phyloP scores from a whole-genome alignment of 1,140 invertebrate genomes.

The Colletes latitarsis region DNA sequence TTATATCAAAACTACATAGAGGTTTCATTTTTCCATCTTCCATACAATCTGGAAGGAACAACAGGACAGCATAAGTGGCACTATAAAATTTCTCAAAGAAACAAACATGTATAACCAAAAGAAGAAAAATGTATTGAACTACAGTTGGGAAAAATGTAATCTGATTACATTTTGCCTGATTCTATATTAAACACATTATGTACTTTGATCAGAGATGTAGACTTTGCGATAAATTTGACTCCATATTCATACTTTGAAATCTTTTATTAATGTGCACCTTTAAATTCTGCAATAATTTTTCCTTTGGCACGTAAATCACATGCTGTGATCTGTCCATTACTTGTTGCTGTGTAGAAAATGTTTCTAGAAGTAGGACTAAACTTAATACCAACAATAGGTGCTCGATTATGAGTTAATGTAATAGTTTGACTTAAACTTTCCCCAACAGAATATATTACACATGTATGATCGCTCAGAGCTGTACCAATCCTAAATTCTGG shows the following conservation, averaged over 20 bases:
- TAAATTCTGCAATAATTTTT: slow-evolving; percentile 81
- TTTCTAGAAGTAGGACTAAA: slow-evolving; percentile 84
- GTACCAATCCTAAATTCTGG: slow-evolving; percentile 74
- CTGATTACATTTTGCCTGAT: no score
- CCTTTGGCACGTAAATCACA: slow-evolving; percentile 85
- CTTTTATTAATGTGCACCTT: slow-evolving; percentile 78
- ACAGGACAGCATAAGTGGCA: no score
- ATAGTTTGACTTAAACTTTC: slow-evolving; percentile 71
- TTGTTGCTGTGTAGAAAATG: slow-evolving; percentile 83
- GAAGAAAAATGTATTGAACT: neutral
- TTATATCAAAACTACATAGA: slow-evolving; percentile 89
- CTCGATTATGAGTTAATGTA: slow-evolving; percentile 77
- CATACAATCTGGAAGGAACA: slow-evolving; percentile 76
- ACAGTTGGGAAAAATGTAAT: no score
- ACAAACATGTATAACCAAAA: no score
- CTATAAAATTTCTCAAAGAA: no score
- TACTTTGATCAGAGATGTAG: slow-evolving; percentile 11
- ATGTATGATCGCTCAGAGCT: slow-evolving; percentile 73
- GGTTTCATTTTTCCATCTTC: slow-evolving; percentile 81
- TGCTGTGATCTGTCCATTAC: slow-evolving; percentile 83
- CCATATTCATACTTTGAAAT: neutral
- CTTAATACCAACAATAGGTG: slow-evolving; percentile 82
- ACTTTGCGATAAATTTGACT: slow-evolving; percentile 54
- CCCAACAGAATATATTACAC: slow-evolving; percentile 77
- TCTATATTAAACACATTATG: neutral